Conservation (phyloP, 2,113 vertebrate species). For the Falcunculus frontatus region DNA sequence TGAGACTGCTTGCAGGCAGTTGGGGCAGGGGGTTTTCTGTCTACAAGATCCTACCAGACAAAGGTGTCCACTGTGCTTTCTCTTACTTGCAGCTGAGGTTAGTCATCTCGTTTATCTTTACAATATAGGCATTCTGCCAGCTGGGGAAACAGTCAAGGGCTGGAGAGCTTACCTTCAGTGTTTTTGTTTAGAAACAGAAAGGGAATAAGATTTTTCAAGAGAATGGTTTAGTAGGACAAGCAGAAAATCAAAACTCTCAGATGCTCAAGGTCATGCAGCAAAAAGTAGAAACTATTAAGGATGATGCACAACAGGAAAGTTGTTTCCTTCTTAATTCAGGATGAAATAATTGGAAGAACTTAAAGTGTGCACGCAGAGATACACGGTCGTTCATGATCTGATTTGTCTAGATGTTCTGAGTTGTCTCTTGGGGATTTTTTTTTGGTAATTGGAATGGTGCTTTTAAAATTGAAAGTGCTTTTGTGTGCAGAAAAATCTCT, state of each 20-base stretch:
- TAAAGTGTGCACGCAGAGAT: neutral
- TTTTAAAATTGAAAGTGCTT: neutral
- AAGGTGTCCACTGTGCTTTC: neutral
- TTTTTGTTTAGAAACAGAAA: conserved; percentile 5
- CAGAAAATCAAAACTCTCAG: neutral
- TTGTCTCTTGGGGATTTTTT: neutral
- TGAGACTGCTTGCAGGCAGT: neutral
- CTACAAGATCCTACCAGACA: neutral
- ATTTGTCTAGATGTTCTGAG: neutral
- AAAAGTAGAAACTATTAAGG: neutral
- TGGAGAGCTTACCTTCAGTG: neutral
- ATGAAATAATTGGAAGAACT: neutral
- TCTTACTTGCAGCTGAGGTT: neutral
- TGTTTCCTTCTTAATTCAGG: neutral
- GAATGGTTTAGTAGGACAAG: neutral
- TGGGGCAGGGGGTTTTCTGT: neutral
- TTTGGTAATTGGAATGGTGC: neutral
- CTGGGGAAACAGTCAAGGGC: neutral
- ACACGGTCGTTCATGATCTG: neutral
- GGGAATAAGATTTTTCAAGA: neutral
- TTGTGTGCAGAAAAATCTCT: neutral
- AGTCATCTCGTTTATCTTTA: neutral
- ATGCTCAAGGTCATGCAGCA: neutral
- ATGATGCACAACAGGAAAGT: neutral
- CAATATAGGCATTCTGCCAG: neutral